phyloP scores from a whole-genome alignment of 2,888 invertebrate species.

The Zhuqinia jingwanae region DNA sequence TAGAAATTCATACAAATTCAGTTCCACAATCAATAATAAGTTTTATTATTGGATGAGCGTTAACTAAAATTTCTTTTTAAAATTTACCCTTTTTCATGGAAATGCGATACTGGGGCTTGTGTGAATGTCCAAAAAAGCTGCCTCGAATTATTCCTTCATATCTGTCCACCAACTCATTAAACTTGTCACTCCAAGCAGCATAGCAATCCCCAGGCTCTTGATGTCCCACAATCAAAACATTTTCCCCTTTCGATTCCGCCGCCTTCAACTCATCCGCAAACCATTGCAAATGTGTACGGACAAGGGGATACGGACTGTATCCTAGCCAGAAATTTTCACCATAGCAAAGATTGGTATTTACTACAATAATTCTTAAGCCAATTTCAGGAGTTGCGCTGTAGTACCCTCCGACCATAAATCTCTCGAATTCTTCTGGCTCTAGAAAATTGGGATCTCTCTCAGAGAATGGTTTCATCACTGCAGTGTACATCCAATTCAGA shows the following conservation, averaged over 20 bases:
- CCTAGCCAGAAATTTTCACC: slow-evolving; percentile 88
- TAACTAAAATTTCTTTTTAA: no score
- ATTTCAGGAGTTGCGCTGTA: slow-evolving; percentile 86
- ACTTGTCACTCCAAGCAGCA: slow-evolving; percentile 73
- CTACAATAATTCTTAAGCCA: slow-evolving; percentile 86
- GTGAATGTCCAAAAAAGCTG: slow-evolving; percentile 92
- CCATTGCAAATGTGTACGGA: slow-evolving; percentile 88
- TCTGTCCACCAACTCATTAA: slow-evolving; percentile 72
- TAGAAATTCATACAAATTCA: no score
- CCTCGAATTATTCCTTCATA: slow-evolving; percentile 75
- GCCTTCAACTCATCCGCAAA: slow-evolving; percentile 86
- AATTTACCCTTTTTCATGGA: slow-evolving; percentile 84
- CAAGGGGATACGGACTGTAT: slow-evolving; percentile 80
- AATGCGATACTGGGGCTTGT: slow-evolving; percentile 88
- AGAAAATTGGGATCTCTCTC: slow-evolving; percentile 80
- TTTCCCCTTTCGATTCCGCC: slow-evolving; percentile 88
- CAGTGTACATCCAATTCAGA: slow-evolving; percentile 88
- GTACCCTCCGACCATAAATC: slow-evolving; percentile 87
- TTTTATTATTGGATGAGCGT: no score
- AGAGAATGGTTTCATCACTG: slow-evolving; percentile 83
- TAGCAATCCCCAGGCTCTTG: slow-evolving; percentile 84
- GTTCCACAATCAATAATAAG: no score
- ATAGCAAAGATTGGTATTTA: slow-evolving; percentile 92
- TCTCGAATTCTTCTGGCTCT: slow-evolving; percentile 84
- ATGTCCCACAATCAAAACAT: slow-evolving; percentile 91